Conservation (phyloP, 2,113 vertebrate genomes). For the Thermophis baileyi region DNA sequence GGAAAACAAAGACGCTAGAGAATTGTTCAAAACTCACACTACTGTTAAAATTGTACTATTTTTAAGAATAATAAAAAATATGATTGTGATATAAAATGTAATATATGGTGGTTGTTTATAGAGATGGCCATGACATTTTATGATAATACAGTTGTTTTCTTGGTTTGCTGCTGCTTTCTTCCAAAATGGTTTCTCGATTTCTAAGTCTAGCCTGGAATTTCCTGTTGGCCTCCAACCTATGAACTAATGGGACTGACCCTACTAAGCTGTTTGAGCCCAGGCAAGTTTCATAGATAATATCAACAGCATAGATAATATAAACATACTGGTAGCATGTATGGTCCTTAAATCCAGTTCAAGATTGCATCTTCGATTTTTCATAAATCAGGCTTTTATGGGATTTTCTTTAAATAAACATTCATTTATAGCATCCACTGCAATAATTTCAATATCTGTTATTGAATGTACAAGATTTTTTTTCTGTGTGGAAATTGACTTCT, state of each 20-base stretch:
- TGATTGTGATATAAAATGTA: neutral
- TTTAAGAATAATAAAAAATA: neutral
- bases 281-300: neutral
- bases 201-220: neutral
- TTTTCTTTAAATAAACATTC: neutral
- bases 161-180: neutral
- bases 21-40: neutral
- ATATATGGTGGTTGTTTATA: neutral
- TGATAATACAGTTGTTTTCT: neutral
- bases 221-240: neutral
- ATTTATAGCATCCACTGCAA: neutral
- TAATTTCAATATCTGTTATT: neutral
- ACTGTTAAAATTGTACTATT: neutral
- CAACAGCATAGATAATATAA: neutral
- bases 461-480: neutral
- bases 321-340: neutral
- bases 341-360: neutral
- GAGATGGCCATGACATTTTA: neutral
- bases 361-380: neutral
- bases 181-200: neutral
- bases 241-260: neutral
- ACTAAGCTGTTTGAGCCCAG: neutral
- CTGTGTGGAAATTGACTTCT: neutral
- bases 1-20: neutral
- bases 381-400: neutral